Evolutionary conservation across 2,797 vertebrate species (phyloP), one percentile per base, ranked within the genome.

Genomic region (Coregonus sp.): DNA sequence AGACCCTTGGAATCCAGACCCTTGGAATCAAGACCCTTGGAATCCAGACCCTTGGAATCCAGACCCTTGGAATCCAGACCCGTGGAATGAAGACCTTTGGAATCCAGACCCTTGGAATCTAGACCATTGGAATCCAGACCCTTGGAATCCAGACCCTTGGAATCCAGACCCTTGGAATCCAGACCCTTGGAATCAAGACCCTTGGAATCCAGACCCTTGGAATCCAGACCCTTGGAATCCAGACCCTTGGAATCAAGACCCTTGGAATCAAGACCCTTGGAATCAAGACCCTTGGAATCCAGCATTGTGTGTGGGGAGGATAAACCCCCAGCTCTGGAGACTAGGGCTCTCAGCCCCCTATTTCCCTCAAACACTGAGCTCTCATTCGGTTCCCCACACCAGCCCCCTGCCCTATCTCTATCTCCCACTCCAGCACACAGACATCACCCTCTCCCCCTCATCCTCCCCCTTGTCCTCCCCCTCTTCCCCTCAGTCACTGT

Each of bases 291-390:
- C 37, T 66, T 61, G 76, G n/a, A 2, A 72, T 25, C 59, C 31
- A 67, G 33, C 12, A 70, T 52, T 47, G 40, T 47, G 9, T 67
- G 73, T 74, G 33, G 40, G 4, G 25, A 29, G 75, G 75, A 81
- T 77, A 82, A 65, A 65, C 20, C 18, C 68, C 16, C 56, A 18
- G 18, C 56, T 59, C 56, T 59, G 18, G 56, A 59, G 56, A 59
- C 56, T 1, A 59, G 56, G 18, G 56, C n/a, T 20, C 6, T n/a
- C 15, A 59, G 56, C 18, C 18, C 15, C 18, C 15, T 5, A 68
- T 68, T 68, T 37, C 15, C 66, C 5, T 35, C 31, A 16, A 68
- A 68, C 31, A 15, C 29, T 68, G 29, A 68, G 31, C 66, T 68
- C 15, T 68, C 15, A 5, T 11, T 37, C 14, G 5, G 31, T 68